Evolutionary conservation across 2,888 invertebrate genomes (phyloP), one percentile per base, ranked within the genome.

Genomic region (Notodonta dromedarius): DNA sequence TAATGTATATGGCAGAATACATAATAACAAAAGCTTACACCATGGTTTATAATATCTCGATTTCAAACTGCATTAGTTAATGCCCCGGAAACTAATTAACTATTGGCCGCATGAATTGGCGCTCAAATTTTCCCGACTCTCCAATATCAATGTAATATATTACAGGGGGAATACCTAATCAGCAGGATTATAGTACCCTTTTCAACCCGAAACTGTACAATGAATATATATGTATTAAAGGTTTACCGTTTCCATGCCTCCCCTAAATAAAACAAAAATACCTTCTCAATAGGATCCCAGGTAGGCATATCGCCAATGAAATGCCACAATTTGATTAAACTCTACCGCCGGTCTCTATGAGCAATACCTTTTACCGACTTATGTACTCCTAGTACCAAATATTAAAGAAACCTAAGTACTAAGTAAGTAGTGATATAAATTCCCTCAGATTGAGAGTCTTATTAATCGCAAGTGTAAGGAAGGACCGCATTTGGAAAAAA

Each of bases 111-210:
- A 51, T 62, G 57, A 67, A 68, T 62, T 61, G 62, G 56, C 48
- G 56, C 35, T 54, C 48, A 56, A 59, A 62, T 64, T 66, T 71
- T 66, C 63, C 61, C 62, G 60, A 60, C 58, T 63, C 56, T 67
- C 66, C 65, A 58, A 66, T 63, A 56, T 62, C 59, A 60, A 65
- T 62, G 60, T 70, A 59, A 65, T 63, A 61, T 57, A 57, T 61
- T 58, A 48, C 59, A 56, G 57, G 60, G 63, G 61, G 66, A 68
- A 70, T 76, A 70, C 67, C 66, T 76, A 74, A 76, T 76, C 70
- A 77, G 68, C 67, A 60, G 67, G 71, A 71, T 74, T 74, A 77
- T 70, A 67, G 66, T 71, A 75, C 74, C 73, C 70, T 76, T 72
- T 74, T 76, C 66, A 73, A 72, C 68, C 67, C 68, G 63, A 71